Percentiles rank a stretch among this genome's conserved stretches.
These are phyloP conservation scores for Oxygymnocypris stewartii DNA, from an alignment of 2,113 vertebrate species.

Conservation along the genomic window DNA sequence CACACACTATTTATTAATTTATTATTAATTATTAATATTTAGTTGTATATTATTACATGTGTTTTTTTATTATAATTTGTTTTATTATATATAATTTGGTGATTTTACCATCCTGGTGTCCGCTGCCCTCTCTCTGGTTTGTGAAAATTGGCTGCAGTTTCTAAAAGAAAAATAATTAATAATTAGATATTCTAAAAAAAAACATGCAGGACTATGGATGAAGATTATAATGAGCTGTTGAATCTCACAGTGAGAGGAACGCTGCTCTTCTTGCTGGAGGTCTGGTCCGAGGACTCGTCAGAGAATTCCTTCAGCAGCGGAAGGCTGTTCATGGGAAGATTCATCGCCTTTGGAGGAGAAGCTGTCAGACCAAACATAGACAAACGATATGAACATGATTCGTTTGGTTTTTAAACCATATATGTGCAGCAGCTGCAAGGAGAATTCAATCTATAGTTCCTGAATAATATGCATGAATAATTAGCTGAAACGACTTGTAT, in stretches of 20 bases:
- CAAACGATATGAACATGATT: not conserved
- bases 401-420: not conserved
- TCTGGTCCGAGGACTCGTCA: not conserved
- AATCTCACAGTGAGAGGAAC: conserved; percentile 63
- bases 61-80: too few relatives aligned
- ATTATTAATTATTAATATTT: too few relatives aligned
- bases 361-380: not conserved
- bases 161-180: conserved; percentile 7
- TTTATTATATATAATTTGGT: not conserved
- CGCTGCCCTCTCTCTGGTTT: conserved; percentile 49
- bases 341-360: conserved; percentile 66
- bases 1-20: too few relatives aligned
- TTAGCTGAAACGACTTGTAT: not conserved
- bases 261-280: not conserved
- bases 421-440: too few relatives aligned
- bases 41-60: not conserved
- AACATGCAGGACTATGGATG: not conserved
- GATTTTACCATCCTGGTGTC: conserved; percentile 46
- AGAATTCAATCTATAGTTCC: too few relatives aligned
- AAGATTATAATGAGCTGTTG: not conserved
- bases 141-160: conserved; percentile 35
- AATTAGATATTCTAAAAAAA: not conserved
- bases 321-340: conserved; percentile 65
- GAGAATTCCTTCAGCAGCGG: conserved; percentile 68
- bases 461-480: not conserved